Evolutionary conservation across 2,797 vertebrate genomes (phyloP).

Genomic region (Lacerta agilis): DNA sequence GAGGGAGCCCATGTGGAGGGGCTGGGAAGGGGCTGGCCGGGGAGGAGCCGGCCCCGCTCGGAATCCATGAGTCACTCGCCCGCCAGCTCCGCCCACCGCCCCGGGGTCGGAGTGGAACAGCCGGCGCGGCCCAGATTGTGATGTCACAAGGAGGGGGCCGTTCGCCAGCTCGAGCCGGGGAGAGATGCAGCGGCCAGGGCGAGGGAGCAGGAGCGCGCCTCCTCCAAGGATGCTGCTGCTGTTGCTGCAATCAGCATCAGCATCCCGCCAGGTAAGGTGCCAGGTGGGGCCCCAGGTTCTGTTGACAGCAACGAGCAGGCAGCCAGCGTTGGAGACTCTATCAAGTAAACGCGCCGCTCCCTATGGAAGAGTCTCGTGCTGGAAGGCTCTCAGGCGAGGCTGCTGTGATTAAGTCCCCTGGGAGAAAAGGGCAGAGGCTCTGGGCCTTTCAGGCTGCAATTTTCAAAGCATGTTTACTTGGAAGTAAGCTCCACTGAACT

Average conservation of each 20-base stretch:
- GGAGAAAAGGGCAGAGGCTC: background rate
- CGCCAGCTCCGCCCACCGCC: background rate
- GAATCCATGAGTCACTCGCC: constrained; percentile 70
- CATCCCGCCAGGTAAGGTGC: background rate
- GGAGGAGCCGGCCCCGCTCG: constrained; percentile 63
- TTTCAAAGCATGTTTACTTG: background rate
- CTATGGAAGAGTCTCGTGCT: too few relatives aligned
- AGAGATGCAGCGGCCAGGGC: background rate
- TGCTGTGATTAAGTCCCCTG: background rate
- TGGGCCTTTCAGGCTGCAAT: background rate
- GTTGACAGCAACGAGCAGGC: background rate
- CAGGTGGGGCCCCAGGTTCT: background rate
- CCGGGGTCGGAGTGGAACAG: constrained; percentile 28
- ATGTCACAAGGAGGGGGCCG: constrained; percentile 45
- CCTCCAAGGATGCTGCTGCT: background rate
- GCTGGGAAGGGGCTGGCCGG: constrained; percentile 42
- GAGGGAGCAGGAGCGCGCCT: background rate
- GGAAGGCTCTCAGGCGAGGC: background rate
- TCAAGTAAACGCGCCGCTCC: background rate
- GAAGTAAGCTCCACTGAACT: background rate
- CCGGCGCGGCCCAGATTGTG: constrained; percentile 49
- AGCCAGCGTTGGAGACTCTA: too few relatives aligned
- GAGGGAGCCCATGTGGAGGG: constrained; percentile 54
- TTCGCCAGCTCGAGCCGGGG: background rate
- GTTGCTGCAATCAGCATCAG: too few relatives aligned